Base-by-base conservation (phyloP, 2,888 invertebrate genomes). In the Luperina testacea region DNA sequence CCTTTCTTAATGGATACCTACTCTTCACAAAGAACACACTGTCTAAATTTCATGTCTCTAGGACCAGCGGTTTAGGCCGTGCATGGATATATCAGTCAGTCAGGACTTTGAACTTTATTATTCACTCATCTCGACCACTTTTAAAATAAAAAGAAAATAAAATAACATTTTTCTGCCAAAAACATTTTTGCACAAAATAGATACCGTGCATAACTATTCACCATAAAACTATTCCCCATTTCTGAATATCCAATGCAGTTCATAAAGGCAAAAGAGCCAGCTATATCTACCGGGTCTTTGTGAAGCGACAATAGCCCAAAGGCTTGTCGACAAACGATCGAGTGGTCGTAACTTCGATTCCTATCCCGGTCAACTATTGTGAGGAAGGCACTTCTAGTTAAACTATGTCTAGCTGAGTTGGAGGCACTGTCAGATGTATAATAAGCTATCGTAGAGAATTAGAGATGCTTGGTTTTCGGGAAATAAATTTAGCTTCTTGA, bases 311-410 rank as follows among this genome's bases (percentile, higher is more conserved):
- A 86, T 75, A 72, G 84, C 76, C 74, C 68, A 85, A 82, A 79
- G 75, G 86, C 86, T 85, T 85, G 84, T 85, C 86, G 83, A 85
- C 86, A 80, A 85, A 83, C 83, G 83, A 80, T 83, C 80, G 68
- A 86, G 84, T 80, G 84, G 83, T 80, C 80, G 72, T 83, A 86
- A 80, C 86, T 85, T 85, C 84, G 73, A 74, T 74, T 85, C 76
- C 84, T 83, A 86, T 77, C 79, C 72, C 76, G 83, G 76, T 72
- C 86, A 77, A 80, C 83, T 75, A 85, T 84, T 86, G 85, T 86
- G 61, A 24, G 67, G 73, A 45, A 57, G 78, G 20, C 65, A 82
- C 84, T 87, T 69, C 73, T 70, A 73, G 61, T 63, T 79, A 67
- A 80, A 85, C 86, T 83, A 80, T 75, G 86, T 67, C 76, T 80